A percentile compares a stretch with the other conserved stretches of the same genome.
phyloP scores from a whole-genome alignment of 1,140 invertebrate species.

The Euwallacea similis region DNA sequence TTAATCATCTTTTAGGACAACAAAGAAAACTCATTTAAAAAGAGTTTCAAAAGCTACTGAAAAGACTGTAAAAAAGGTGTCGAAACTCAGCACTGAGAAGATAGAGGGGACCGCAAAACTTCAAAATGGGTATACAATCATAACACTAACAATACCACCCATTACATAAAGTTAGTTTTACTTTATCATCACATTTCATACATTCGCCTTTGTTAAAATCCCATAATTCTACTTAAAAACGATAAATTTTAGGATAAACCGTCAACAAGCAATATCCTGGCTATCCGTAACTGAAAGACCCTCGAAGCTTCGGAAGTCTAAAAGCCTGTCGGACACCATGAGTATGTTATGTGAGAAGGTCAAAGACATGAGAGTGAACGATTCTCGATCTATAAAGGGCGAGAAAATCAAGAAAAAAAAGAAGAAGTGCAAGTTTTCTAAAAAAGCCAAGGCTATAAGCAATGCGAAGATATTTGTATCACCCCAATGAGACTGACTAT shows the following conservation, averaged over 20 bases:
- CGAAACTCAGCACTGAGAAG: conserved; percentile 21
- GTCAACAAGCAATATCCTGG: conserved; percentile 30
- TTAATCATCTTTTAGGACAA: conserved; percentile 14
- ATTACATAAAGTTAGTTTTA: conserved; percentile 24
- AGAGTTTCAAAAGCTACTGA: conserved; percentile 29
- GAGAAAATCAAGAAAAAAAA: conserved; percentile 45
- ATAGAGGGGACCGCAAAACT: conserved; percentile 12
- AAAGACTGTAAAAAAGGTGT: conserved; percentile 20
- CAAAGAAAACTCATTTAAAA: conserved; percentile 27
- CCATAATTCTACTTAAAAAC: neutral
- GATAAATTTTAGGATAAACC: conserved; percentile 36
- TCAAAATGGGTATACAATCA: conserved; percentile 43
- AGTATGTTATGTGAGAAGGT: conserved; percentile 22
- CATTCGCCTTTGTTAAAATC: neutral
- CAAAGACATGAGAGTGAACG: conserved; percentile 33
- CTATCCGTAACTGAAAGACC: neutral
- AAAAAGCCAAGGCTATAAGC: conserved; percentile 43
- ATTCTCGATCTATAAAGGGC: conserved; percentile 21
- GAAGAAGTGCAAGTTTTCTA: conserved; percentile 40
- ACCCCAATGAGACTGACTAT: conserved; percentile 18
- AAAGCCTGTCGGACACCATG: conserved; percentile 39
- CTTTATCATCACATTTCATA: conserved; percentile 4
- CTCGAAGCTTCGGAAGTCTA: conserved; percentile 32
- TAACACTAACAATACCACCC: conserved; percentile 33
- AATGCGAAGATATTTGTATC: conserved; percentile 43